These are phyloP conservation scores for Circaetus gallicus DNA, from an alignment of 2,113 vertebrate genomes.

Conservation along the genomic window DNA sequence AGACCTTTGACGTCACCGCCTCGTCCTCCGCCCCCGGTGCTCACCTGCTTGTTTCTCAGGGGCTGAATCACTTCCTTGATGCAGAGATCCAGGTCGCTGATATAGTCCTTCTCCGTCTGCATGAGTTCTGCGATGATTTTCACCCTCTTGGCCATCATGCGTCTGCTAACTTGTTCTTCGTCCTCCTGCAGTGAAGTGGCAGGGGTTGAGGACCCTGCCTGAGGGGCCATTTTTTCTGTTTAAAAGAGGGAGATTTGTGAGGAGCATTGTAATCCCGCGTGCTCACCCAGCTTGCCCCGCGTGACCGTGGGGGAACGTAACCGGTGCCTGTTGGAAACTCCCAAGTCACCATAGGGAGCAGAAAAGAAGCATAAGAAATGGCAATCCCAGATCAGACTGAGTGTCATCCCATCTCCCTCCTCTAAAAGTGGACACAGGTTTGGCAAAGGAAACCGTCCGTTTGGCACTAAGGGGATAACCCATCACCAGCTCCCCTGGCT, in stretches of 20 bases:
- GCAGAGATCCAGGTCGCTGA: constrained; percentile 86
- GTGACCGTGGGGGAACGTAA: rapidly evolving
- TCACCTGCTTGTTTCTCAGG: constrained; percentile 85
- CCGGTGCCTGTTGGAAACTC: neutral
- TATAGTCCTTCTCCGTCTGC: constrained; percentile 90
- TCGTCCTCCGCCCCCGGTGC: rapidly evolving
- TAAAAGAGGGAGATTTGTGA: neutral
- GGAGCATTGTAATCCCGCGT: rapidly evolving
- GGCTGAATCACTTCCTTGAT: constrained; percentile 89
- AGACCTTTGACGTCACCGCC: neutral
- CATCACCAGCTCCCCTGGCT: rapidly evolving
- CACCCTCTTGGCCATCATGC: constrained; percentile 86
- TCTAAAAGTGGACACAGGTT: neutral
- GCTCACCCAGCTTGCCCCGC: neutral
- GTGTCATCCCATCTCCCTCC: neutral
- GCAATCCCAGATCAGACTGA: neutral
- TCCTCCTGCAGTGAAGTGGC: constrained; percentile 68
- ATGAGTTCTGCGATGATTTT: constrained; percentile 90
- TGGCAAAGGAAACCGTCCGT: neutral
- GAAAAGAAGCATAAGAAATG: neutral
- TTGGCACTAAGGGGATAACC: neutral
- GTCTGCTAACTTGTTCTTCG: constrained; percentile 72
- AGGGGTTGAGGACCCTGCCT: constrained; percentile 39
- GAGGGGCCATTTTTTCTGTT: constrained; percentile 89
- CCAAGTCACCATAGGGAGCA: neutral